Evolutionary conservation across 2,113 vertebrate genomes (phyloP).

Genomic region (Taxidea taxus): DNA sequence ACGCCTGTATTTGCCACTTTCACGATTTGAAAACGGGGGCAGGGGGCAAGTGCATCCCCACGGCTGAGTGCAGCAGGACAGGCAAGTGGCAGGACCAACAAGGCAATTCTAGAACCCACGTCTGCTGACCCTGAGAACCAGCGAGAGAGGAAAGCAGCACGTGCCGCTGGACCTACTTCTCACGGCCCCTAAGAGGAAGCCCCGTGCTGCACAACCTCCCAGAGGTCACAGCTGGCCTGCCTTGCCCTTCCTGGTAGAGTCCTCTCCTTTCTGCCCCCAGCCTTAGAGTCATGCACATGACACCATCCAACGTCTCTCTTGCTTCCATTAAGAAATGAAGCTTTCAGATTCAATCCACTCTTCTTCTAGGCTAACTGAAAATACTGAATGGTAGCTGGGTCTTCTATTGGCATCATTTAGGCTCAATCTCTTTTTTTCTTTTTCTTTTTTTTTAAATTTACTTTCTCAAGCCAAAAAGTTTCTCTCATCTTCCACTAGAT

Average conservation of each 20-base stretch:
- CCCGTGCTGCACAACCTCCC: rapidly evolving
- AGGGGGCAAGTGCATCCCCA: background rate
- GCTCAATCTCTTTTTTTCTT: no score
- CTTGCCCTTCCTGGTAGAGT: background rate
- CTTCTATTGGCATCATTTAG: background rate
- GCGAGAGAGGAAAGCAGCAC: rapidly evolving
- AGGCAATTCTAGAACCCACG: rapidly evolving
- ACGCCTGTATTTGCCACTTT: background rate
- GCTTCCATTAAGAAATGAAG: background rate
- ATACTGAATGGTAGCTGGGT: background rate
- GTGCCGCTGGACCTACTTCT: no score
- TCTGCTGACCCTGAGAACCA: background rate
- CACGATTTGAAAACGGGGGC: background rate
- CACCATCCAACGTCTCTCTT: background rate
- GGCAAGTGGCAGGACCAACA: rapidly evolving
- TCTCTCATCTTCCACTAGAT: background rate
- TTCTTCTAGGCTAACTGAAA: background rate
- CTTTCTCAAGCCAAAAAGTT: background rate
- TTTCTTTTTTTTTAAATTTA: background rate
- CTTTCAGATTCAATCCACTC: background rate
- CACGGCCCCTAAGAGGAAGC: background rate
- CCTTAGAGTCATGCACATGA: rapidly evolving
- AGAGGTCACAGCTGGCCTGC: no score
- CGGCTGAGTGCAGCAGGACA: rapidly evolving
- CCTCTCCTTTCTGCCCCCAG: background rate